Conservation (phyloP, 1,140 invertebrate species). For the Leptoteleia sp. region DNA sequence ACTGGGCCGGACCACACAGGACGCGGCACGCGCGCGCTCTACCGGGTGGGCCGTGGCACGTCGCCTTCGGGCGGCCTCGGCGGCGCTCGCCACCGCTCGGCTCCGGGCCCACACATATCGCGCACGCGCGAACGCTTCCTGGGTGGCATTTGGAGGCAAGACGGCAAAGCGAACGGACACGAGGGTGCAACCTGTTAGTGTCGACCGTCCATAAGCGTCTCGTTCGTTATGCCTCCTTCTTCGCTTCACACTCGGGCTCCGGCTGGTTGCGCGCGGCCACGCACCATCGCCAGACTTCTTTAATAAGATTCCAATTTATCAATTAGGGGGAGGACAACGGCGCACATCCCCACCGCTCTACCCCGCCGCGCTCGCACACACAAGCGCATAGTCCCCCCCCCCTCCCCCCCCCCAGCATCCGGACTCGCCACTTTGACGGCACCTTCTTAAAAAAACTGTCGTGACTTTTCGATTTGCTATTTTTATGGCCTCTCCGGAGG, state of each 20-base stretch:
- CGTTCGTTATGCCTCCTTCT: slow-evolving; percentile 70
- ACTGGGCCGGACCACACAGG: slow-evolving; percentile 78
- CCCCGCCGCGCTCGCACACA: slow-evolving; percentile 28
- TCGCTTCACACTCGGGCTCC: slow-evolving; percentile 47
- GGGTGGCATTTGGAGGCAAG: slow-evolving; percentile 80
- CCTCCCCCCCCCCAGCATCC: too few species aligned
- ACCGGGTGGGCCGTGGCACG: slow-evolving; percentile 80
- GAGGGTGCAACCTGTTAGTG: slow-evolving; percentile 77
- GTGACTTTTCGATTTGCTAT: slow-evolving; percentile 57
- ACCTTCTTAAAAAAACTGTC: slow-evolving; percentile 45
- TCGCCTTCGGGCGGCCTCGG: slow-evolving; percentile 74
- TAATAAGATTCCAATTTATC: slow-evolving; percentile 87
- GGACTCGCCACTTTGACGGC: slow-evolving; percentile 38
- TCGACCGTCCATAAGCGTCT: slow-evolving; percentile 76
- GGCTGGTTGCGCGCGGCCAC: slow-evolving; percentile 15
- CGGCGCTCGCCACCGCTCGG: slow-evolving; percentile 68
- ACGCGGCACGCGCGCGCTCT: slow-evolving; percentile 82
- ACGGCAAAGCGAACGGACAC: slow-evolving; percentile 71
- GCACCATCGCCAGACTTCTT: slow-evolving; percentile 73
- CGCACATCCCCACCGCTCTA: slow-evolving; percentile 59
- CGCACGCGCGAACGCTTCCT: slow-evolving; percentile 80
- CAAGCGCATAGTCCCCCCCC: slow-evolving; percentile 16
- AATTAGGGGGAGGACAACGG: slow-evolving; percentile 82
- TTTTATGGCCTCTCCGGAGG: slow-evolving; percentile 18
- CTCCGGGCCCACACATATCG: slow-evolving; percentile 79